Evolutionary conservation across 2,888 invertebrate genomes (phyloP).

Genomic region (Cryptus armator): DNA sequence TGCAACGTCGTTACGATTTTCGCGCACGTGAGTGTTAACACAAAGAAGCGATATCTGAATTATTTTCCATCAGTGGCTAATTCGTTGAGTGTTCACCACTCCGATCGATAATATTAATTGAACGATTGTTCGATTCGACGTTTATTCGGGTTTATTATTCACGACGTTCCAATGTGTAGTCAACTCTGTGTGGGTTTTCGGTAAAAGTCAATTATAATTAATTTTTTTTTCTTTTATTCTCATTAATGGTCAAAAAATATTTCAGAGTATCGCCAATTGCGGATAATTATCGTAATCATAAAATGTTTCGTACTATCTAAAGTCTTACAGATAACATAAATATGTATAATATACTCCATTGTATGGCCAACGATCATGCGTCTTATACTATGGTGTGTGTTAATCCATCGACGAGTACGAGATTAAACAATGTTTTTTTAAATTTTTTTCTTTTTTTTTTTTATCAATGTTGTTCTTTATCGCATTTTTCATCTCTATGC

Average conservation of each 20-base stretch:
- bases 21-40: conserved; percentile 40
- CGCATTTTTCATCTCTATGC: conserved; percentile 22
- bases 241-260: conserved; percentile 72
- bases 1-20: too few relatives aligned
- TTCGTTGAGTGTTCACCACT: background rate
- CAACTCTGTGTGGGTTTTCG: background rate
- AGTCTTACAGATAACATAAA: conserved; percentile 80
- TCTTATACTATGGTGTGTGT: conserved; percentile 77
- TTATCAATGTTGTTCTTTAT: background rate
- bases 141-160: background rate
- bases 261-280: conserved; percentile 79
- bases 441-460: conserved; percentile 11
- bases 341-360: conserved; percentile 82
- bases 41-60: conserved; percentile 78
- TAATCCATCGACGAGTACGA: conserved; percentile 59
- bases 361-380: conserved; percentile 85
- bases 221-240: conserved; percentile 42
- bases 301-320: conserved; percentile 74
- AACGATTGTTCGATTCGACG: conserved; percentile 12
- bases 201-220: conserved; percentile 23
- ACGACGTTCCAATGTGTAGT: background rate
- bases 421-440: conserved; percentile 54
- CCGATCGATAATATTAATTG: background rate
- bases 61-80: conserved; percentile 67
- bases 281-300: conserved; percentile 67